A percentile compares a stretch with the other conserved stretches of the same genome.
Evolutionary conservation across 2,888 invertebrate species (phyloP).

Genomic region (Caenorhabditis macrosperma): DNA sequence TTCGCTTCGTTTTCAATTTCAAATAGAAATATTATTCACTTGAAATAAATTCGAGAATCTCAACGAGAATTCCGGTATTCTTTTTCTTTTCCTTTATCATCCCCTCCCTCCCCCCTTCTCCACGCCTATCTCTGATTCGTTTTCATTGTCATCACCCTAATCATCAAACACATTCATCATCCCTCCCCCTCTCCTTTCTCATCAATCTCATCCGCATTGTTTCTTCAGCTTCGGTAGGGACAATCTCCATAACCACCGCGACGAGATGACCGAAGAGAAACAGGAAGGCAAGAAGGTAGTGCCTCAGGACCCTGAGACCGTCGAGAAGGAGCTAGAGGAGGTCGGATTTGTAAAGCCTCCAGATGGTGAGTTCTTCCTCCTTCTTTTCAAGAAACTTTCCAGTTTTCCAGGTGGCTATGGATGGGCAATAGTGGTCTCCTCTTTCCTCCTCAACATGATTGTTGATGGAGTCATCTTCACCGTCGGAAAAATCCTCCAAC

Average conservation of each 20-base stretch:
- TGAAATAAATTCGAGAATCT: too few species aligned
- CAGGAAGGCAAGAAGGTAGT: constrained; percentile 14
- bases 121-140: too few species aligned
- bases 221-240: constrained; percentile 29
- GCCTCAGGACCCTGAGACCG: constrained; percentile 58
- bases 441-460: constrained; percentile 97
- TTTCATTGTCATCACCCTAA: too few species aligned
- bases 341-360: constrained; percentile 74
- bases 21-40: too few species aligned
- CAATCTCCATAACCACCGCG: background rate
- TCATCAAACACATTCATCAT: constrained; percentile 24
- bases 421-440: constrained; percentile 95
- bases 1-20: too few species aligned
- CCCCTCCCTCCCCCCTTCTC: background rate
- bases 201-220: background rate
- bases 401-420: constrained; percentile 86
- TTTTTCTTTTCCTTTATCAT: too few species aligned
- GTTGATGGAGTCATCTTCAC: constrained; percentile 88
- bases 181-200: background rate
- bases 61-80: background rate
- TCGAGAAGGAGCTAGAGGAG: constrained; percentile 74
- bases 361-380: constrained; percentile 68
- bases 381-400: background rate
- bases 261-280: constrained; percentile 28
- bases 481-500: constrained; percentile 81